Conservation (phyloP, 2,113 vertebrate genomes). For the Coracopsis vasa region DNA sequence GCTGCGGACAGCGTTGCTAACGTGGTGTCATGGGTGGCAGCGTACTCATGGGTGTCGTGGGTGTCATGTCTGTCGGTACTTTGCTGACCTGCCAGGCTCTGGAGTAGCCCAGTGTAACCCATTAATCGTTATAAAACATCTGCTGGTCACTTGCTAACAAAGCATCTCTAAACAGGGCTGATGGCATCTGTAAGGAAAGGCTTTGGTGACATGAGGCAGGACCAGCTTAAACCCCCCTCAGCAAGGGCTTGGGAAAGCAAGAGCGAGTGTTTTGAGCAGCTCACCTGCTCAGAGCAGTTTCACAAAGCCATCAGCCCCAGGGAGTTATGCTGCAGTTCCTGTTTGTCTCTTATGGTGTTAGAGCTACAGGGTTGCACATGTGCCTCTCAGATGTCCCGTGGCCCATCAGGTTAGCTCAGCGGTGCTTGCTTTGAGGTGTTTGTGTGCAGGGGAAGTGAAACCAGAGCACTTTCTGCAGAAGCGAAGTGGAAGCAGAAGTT, state of each 20-base stretch:
- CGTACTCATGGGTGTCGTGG: accelerated
- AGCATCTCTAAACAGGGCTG: neutral
- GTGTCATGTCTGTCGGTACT: neutral
- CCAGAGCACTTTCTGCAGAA: neutral
- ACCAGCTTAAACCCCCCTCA: neutral
- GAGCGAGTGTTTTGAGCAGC: neutral
- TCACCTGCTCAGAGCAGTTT: neutral
- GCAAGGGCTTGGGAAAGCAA: neutral
- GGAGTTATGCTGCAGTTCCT: neutral
- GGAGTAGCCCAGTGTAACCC: neutral
- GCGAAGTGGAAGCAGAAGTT: neutral
- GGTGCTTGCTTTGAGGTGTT: neutral
- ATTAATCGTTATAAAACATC: neutral
- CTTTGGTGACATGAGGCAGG: neutral
- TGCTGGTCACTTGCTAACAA: neutral
- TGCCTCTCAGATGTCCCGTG: neutral
- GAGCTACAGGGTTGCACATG: neutral
- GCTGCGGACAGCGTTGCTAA: no score
- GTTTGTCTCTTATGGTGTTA: neutral
- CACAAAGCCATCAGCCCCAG: neutral
- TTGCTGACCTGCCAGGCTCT: neutral
- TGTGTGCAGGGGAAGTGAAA: conserved; percentile 12
- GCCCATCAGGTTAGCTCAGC: neutral
- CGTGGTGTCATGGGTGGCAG: neutral
- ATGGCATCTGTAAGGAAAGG: neutral